Evolutionary conservation across 2,113 vertebrate species (phyloP), one percentile per base, ranked within the genome.

Genomic region (Bungarus multicinctus): DNA sequence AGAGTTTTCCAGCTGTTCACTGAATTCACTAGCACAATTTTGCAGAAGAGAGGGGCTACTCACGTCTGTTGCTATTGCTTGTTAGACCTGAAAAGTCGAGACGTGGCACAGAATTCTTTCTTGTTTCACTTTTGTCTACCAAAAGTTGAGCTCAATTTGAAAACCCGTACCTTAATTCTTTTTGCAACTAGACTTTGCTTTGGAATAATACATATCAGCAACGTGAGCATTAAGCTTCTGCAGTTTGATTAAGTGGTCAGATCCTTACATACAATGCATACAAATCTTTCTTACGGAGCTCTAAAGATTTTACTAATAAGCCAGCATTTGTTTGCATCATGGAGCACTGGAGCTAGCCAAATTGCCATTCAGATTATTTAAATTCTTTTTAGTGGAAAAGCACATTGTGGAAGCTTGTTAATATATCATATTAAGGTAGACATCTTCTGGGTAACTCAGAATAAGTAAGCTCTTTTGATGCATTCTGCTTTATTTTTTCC

Each of bases 341-440:
- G 85, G 23, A 6, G 18, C 81, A 27, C 3, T 60, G 58, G 25
- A 64, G n/a, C 45, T 43, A 81, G 10, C 0, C 25, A 81, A 12
- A 58, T 94, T 94, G 60, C 85, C 43, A 57, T 57, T 14, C 34
- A 60, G 94, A n/a, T 90, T 11, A 58, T 45, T n/a, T 74, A 81
- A 90, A 92, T 86, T 25, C 22, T 92, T 91, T 81, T 96, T 25
- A 5, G 58, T 93, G 93, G 93, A 90, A 91, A 55, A 94, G 25
- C 12, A 30, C 27, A 52, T 53, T 86, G 20, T 58, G 54, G 43
- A 52, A 89, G 45, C 52, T 81, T 74, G 60, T 74, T 74, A 74
- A 74, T 43, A 81, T 39, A 16, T 39, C n/a, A 81, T 18, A 81
- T 39, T 39, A 81, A 39, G 34, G 34, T 39, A 81, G 69, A 81